Conservation (phyloP, 2,888 invertebrate species). For the Osmoderma eremita region DNA sequence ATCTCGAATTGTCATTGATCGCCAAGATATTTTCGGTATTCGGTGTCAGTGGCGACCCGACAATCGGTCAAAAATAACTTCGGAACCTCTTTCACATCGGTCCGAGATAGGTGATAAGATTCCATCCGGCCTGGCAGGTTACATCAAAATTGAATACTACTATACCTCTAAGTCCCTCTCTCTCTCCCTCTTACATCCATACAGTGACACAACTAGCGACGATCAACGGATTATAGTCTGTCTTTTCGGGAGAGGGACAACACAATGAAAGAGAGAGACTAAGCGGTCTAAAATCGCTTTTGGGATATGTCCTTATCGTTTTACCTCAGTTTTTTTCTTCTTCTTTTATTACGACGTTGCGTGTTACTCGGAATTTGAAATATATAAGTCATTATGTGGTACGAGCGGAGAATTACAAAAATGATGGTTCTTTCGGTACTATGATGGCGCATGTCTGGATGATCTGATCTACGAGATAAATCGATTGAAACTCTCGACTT, state of each 20-base stretch:
- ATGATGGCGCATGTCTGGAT: background rate
- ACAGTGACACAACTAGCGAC: constrained; percentile 16
- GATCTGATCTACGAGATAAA: constrained; percentile 10
- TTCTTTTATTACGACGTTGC: constrained; percentile 18
- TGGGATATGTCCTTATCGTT: constrained; percentile 10
- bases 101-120: constrained; percentile 44
- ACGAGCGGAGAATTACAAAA: constrained; percentile 3
- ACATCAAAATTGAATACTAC: constrained; percentile 40
- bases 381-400: constrained; percentile 26
- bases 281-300: constrained; percentile 12
- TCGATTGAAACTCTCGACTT: constrained; percentile 4
- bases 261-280: constrained; percentile 2
- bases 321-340: background rate
- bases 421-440: background rate
- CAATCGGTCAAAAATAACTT: constrained; percentile 50
- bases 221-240: constrained; percentile 21
- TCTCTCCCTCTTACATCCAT: constrained; percentile 13
- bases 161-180: too few species aligned
- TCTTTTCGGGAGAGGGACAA: background rate
- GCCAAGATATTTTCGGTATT: constrained; percentile 62
- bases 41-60: constrained; percentile 55
- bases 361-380: constrained; percentile 34
- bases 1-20: constrained; percentile 57
- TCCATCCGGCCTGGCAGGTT: constrained; percentile 36
- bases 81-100: constrained; percentile 49